These are phyloP conservation scores for Lomographa bimaculata DNA, from an alignment of 2,888 invertebrate species.

Conservation along the genomic window DNA sequence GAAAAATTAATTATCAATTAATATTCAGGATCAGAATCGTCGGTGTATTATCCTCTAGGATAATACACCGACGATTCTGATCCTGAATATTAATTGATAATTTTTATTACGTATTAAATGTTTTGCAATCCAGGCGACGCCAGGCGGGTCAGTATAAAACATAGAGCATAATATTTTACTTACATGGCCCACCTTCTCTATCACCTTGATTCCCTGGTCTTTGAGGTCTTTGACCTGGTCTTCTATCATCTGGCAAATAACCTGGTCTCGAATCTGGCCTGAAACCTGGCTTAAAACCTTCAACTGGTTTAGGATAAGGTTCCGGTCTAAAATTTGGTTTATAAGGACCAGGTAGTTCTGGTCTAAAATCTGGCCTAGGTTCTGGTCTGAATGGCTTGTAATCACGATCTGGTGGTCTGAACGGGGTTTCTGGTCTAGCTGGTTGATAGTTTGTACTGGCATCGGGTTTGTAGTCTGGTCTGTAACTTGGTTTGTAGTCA, in stretches of 20 bases:
- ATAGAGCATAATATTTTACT: constrained; percentile 32
- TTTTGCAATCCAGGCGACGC: too few species aligned
- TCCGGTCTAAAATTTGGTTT: constrained; percentile 26
- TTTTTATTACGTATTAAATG: too few species aligned
- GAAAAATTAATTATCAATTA: too few species aligned
- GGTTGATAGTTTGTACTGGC: too few species aligned
- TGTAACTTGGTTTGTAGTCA: constrained; percentile 29
- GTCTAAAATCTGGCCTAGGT: constrained; percentile 25
- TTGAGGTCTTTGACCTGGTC: constrained; percentile 28
- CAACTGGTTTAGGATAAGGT: not conserved
- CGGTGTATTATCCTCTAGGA: too few species aligned
- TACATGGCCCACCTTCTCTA: constrained; percentile 54
- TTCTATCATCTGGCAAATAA: constrained; percentile 28
- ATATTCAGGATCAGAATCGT: too few species aligned
- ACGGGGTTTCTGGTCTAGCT: too few species aligned
- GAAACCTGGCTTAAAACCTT: constrained; percentile 11
- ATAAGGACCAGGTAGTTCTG: constrained; percentile 22
- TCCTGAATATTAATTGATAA: too few species aligned
- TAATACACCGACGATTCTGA: too few species aligned
- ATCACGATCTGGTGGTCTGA: constrained; percentile 12
- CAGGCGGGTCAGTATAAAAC: too few species aligned
- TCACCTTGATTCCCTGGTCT: constrained; percentile 48
- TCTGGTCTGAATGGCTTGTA: constrained; percentile 37
- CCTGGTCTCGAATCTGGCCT: constrained; percentile 27
- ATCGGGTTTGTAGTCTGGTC: constrained; percentile 10